phyloP scores from a whole-genome alignment of 2,797 vertebrate genomes.

The Rhynchonycteris naso region DNA sequence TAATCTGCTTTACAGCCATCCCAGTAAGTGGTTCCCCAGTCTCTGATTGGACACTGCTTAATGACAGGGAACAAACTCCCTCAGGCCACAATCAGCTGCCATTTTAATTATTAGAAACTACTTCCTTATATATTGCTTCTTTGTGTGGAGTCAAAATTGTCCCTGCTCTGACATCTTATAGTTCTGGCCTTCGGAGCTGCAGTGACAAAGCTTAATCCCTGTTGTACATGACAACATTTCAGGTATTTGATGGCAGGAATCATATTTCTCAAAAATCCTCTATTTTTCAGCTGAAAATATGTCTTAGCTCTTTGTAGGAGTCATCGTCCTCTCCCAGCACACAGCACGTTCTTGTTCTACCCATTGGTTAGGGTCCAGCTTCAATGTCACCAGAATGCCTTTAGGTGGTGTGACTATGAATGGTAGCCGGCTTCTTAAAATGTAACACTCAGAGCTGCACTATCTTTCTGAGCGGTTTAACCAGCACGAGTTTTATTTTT shows the following conservation, averaged over 20 bases:
- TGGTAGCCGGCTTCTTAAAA: neutral
- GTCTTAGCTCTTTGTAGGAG: neutral
- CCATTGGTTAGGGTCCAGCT: neutral
- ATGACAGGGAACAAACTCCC: neutral
- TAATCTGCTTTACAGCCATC: neutral
- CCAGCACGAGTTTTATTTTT: too few relatives aligned
- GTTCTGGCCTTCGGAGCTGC: neutral
- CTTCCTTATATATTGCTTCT: neutral
- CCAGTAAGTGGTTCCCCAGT: neutral
- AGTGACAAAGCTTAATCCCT: constrained; percentile 30
- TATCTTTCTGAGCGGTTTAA: neutral
- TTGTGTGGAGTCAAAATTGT: neutral
- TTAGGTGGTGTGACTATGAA: neutral
- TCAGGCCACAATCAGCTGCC: neutral
- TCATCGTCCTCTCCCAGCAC: neutral
- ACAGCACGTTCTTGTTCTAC: neutral
- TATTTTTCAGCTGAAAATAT: neutral
- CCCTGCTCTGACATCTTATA: neutral
- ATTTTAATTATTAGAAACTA: constrained; percentile 55
- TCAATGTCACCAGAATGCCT: neutral
- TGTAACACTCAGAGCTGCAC: neutral
- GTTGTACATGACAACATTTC: constrained; percentile 1
- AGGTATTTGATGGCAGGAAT: neutral
- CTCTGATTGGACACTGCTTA: neutral
- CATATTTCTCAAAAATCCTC: constrained; percentile 36